Evolutionary conservation across 2,113 vertebrate genomes (phyloP).

Genomic region (Dicaeum eximium): DNA sequence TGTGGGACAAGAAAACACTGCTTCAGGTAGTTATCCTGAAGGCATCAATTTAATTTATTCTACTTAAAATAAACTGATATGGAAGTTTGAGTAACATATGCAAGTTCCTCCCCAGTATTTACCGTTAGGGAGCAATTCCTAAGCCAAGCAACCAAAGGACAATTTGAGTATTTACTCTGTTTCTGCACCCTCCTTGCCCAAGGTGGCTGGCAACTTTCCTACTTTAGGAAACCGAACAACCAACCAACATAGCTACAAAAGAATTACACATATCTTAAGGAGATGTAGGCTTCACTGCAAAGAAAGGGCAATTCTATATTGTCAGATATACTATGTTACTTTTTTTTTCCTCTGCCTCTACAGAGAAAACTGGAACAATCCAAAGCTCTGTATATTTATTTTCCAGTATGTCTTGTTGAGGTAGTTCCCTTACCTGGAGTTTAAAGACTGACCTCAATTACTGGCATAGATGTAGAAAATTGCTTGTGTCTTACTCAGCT

Average conservation of each 20-base stretch:
- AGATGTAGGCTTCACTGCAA: neutral
- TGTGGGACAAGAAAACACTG: fast-evolving
- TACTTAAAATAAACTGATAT: neutral
- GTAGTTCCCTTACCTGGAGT: neutral
- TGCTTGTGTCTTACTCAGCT: neutral
- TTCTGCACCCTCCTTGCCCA: neutral
- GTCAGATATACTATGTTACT: too few species aligned
- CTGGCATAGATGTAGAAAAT: neutral
- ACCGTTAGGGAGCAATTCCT: neutral
- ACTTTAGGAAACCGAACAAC: neutral
- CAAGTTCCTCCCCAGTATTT: neutral
- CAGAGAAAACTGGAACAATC: neutral
- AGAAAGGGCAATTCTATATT: neutral
- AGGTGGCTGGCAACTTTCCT: neutral
- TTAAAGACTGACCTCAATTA: neutral
- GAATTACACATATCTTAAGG: fast-evolving
- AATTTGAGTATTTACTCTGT: neutral
- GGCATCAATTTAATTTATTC: neutral
- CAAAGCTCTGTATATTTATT: neutral
- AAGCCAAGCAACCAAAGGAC: neutral
- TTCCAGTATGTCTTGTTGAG: neutral
- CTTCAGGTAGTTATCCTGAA: neutral
- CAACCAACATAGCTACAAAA: neutral
- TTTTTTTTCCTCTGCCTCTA: neutral
- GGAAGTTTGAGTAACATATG: neutral